Evolutionary conservation across 1,140 invertebrate species (phyloP).

Genomic region (Tetragonula clypearis): DNA sequence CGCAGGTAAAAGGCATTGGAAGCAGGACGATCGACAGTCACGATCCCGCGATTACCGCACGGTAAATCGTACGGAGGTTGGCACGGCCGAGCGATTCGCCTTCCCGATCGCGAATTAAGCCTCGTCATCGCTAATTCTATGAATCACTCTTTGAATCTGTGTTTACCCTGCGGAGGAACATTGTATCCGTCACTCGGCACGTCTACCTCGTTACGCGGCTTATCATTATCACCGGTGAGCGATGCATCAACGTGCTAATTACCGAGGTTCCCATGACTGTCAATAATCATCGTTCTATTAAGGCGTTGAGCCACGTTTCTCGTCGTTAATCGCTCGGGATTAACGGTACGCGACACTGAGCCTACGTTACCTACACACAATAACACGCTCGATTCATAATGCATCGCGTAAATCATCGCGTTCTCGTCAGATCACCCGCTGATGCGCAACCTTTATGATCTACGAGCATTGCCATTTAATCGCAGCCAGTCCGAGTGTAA

Average conservation of each 20-base stretch:
- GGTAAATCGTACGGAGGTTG: constrained; percentile 18
- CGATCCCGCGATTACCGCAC: constrained; percentile 6
- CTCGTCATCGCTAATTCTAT: constrained; percentile 22
- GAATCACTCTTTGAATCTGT: constrained; percentile 32
- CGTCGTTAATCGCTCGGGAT: background rate
- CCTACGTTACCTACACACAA: background rate
- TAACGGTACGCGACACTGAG: background rate
- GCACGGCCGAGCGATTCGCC: background rate
- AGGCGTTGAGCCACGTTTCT: background rate
- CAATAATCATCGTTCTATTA: constrained; percentile 28
- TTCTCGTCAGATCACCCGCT: background rate
- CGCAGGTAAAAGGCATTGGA: background rate
- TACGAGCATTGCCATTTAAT: constrained; percentile 44
- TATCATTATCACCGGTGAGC: constrained; percentile 12
- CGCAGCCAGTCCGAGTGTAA: background rate
- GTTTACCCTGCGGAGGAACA: constrained; percentile 4
- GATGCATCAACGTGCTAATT: constrained; percentile 13
- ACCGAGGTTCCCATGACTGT: constrained; percentile 26
- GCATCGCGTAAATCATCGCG: constrained; percentile 40
- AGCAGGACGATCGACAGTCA: background rate
- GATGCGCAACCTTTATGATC: constrained; percentile 40
- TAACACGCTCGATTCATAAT: background rate
- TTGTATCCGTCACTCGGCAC: constrained; percentile 9
- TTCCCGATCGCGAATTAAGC: background rate
- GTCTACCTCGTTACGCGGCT: constrained; percentile 20